These are phyloP conservation scores for Callimorpha dominula DNA, from an alignment of 2,888 invertebrate species.

Conservation along the genomic window DNA sequence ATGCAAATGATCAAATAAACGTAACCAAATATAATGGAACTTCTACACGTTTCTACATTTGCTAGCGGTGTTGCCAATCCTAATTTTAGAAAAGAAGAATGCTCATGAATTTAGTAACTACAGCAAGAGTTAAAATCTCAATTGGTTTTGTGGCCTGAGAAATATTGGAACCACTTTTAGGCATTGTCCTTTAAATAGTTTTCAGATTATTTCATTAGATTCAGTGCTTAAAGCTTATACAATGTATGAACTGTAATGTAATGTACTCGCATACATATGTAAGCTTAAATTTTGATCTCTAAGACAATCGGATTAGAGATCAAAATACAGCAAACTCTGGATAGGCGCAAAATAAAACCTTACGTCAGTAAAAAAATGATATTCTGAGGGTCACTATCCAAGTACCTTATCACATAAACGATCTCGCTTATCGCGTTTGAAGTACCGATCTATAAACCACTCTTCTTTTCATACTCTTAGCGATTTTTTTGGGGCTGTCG, in stretches of 20 bases:
- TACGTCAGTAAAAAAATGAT: neutral
- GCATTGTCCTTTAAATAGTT: neutral
- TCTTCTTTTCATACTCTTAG: neutral
- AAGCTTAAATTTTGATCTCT: neutral
- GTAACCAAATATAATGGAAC: slow-evolving; percentile 3
- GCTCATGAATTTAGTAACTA: too few species aligned
- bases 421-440: neutral
- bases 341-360: neutral
- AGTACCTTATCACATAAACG: slow-evolving; percentile 1
- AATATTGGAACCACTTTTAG: too few species aligned
- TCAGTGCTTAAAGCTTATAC: neutral
- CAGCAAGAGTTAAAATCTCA: too few species aligned
- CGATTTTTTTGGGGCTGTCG: neutral
- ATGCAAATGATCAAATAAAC: slow-evolving; percentile 10
- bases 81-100: neutral
- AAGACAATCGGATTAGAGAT: neutral
- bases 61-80: neutral
- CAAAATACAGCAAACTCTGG: neutral
- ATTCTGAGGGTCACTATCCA: neutral
- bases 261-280: neutral
- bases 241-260: neutral
- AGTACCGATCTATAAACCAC: neutral
- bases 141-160: too few species aligned
- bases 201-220: neutral
- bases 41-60: neutral